phyloP scores from a whole-genome alignment of 2,113 vertebrate species.

The Muscicapa adusta region DNA sequence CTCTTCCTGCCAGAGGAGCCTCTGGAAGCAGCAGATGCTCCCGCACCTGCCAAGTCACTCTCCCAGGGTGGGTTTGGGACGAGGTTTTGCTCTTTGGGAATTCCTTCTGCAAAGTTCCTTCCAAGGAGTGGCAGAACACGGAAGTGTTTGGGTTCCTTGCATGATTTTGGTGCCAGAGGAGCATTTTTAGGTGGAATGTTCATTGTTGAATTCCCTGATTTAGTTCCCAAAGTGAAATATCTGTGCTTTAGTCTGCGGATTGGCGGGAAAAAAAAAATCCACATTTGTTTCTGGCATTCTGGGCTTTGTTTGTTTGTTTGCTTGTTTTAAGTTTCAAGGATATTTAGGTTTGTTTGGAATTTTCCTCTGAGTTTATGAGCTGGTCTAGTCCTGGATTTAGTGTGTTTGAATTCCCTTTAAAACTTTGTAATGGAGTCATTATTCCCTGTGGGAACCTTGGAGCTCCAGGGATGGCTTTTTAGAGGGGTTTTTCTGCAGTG shows the following conservation, averaged over 20 bases:
- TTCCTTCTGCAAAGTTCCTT: not conserved
- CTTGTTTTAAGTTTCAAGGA: not conserved
- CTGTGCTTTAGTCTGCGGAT: not conserved
- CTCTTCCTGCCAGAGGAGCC: not conserved
- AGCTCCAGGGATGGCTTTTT: not conserved
- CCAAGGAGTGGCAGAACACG: not conserved
- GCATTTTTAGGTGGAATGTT: rapidly evolving
- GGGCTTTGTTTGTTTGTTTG: no score
- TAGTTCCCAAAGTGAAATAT: rapidly evolving
- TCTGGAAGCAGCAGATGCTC: not conserved
- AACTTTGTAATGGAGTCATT: not conserved
- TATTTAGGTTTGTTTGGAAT: not conserved
- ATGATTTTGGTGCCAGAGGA: not conserved
- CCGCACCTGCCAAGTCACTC: conserved; percentile 1
- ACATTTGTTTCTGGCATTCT: not conserved
- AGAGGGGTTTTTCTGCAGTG: not conserved
- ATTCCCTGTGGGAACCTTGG: not conserved
- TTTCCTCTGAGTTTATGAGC: not conserved
- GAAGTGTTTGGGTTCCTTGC: rapidly evolving
- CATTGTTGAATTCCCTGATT: rapidly evolving
- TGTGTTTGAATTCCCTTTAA: not conserved
- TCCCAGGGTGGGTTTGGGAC: not conserved
- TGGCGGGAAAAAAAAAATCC: rapidly evolving
- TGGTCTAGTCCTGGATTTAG: not conserved
- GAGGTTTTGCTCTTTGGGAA: not conserved